These are phyloP conservation scores for Rhopalosiphum padi DNA, from an alignment of 1,140 invertebrate genomes.

Conservation along the genomic window DNA sequence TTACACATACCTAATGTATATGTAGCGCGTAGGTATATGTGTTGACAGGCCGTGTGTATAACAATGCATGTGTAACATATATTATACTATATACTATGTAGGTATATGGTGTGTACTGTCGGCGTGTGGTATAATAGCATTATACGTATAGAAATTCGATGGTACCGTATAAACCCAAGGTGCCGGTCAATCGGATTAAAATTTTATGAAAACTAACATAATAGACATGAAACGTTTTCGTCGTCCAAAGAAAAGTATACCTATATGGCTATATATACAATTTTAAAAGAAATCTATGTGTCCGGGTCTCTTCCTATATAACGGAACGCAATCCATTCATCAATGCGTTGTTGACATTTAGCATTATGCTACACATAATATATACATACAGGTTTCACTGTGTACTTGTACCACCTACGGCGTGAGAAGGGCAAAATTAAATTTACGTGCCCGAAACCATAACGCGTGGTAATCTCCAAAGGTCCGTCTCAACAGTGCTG, in stretches of 20 bases:
- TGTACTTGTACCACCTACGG: background rate
- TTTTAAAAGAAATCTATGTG: background rate
- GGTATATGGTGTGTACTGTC: background rate
- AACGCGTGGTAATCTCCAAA: background rate
- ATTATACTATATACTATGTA: background rate
- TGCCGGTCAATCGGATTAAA: background rate
- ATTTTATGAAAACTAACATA: background rate
- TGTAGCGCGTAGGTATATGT: background rate
- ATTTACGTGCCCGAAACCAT: background rate
- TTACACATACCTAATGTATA: background rate
- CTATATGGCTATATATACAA: background rate
- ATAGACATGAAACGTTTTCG: background rate
- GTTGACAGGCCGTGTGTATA: background rate
- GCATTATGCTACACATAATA: background rate
- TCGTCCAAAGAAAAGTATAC: background rate
- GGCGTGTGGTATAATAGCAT: background rate
- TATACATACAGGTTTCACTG: background rate
- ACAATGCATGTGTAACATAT: background rate
- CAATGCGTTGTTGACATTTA: background rate
- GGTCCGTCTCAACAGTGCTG: no score
- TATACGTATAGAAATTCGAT: background rate
- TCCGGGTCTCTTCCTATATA: background rate
- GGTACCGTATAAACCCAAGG: background rate
- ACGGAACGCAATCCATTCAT: conserved; percentile 30
- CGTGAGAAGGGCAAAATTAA: background rate